Evolutionary conservation across 2,888 invertebrate genomes (phyloP).

Genomic region (Parnassius apollo): DNA sequence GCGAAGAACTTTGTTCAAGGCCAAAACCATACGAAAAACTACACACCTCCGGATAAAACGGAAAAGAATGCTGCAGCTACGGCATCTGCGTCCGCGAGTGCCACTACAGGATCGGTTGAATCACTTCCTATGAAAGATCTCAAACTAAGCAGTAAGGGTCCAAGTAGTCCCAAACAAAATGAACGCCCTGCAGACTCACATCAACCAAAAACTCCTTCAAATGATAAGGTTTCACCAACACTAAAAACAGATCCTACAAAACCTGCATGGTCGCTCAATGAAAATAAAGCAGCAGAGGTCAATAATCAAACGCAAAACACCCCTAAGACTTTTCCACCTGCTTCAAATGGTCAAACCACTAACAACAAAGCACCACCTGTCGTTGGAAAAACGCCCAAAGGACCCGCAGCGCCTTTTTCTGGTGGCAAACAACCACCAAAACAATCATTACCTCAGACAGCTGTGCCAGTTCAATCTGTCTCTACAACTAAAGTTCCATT

Average conservation of each 20-base stretch:
- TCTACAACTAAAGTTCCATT: slow-evolving; percentile 72
- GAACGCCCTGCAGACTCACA: slow-evolving; percentile 47
- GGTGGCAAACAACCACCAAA: slow-evolving; percentile 67
- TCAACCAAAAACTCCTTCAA: slow-evolving; percentile 44
- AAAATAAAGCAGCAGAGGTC: slow-evolving; percentile 39
- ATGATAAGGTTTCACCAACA: slow-evolving; percentile 51
- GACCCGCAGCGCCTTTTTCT: slow-evolving; percentile 72
- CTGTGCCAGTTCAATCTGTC: slow-evolving; percentile 67
- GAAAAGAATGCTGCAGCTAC: slow-evolving; percentile 48
- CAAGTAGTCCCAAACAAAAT: slow-evolving; percentile 63
- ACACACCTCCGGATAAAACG: slow-evolving; percentile 42
- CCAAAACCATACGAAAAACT: slow-evolving; percentile 56
- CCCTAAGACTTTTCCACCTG: slow-evolving; percentile 54
- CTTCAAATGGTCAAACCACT: slow-evolving; percentile 45
- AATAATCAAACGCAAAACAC: slow-evolving; percentile 28
- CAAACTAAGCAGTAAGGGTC: slow-evolving; percentile 59
- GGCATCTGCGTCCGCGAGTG: slow-evolving; percentile 43
- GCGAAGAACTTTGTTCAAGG: slow-evolving; percentile 76
- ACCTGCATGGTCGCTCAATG: slow-evolving; percentile 57
- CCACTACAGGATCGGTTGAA: slow-evolving; percentile 48
- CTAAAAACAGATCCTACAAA: slow-evolving; percentile 59
- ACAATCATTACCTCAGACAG: slow-evolving; percentile 68
- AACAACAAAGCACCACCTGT: slow-evolving; percentile 55
- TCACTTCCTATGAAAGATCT: slow-evolving; percentile 69
- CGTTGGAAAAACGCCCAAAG: slow-evolving; percentile 57